Evolutionary conservation across 1,140 invertebrate genomes (phyloP).

Genomic region (Mactra quadrangularis): DNA sequence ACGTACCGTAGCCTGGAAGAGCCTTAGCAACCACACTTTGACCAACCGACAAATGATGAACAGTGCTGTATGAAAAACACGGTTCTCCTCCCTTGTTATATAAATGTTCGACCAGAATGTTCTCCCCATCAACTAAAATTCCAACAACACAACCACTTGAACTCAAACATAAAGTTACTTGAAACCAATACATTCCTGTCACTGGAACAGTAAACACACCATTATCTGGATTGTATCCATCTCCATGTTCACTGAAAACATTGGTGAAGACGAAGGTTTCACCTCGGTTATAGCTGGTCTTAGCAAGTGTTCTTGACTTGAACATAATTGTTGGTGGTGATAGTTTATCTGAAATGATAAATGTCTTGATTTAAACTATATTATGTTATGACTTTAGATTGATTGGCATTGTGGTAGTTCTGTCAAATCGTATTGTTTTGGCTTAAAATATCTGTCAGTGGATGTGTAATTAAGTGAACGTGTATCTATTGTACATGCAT

Average conservation of each 20-base stretch:
- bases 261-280: conserved; percentile 1
- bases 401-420: no score
- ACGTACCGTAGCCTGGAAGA: not conserved
- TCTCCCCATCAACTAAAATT: not conserved
- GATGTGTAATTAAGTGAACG: no score
- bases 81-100: not conserved
- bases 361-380: no score
- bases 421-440: no score
- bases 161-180: not conserved
- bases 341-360: not conserved
- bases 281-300: not conserved
- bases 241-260: not conserved
- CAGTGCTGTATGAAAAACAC: not conserved
- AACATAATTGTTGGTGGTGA: not conserved
- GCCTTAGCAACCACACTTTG: not conserved
- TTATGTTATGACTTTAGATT: no score
- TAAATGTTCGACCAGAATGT: not conserved
- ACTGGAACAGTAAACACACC: not conserved
- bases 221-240: not conserved
- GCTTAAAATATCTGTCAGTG: no score
- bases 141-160: not conserved
- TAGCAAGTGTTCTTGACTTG: not conserved
- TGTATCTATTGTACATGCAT: no score
- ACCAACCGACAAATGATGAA: not conserved
- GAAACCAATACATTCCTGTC: not conserved